Percentiles rank a stretch among this genome's conserved stretches.
Conservation (phyloP, 2,797 vertebrate genomes). For the Ptychobarbus kaznakovi region DNA sequence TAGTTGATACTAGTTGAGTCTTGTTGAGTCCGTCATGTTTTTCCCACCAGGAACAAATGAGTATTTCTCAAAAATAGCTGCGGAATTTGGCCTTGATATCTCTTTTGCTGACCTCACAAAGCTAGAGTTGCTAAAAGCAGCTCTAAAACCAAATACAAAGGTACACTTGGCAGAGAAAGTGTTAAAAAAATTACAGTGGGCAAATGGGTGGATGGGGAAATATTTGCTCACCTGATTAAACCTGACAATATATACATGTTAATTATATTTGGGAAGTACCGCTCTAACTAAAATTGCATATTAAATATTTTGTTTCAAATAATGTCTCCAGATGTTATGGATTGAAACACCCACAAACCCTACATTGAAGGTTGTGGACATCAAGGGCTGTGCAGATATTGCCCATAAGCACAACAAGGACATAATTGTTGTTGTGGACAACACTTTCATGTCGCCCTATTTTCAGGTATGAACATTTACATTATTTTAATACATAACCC, state of each 20-base stretch:
- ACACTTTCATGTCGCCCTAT: constrained; percentile 95
- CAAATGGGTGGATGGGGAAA: neutral
- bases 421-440: constrained; percentile 90
- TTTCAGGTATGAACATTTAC: constrained; percentile 84
- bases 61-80: constrained; percentile 84
- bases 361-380: constrained; percentile 88
- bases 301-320: neutral
- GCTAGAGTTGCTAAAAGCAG: constrained; percentile 78
- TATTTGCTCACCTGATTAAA: neutral
- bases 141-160: constrained; percentile 91
- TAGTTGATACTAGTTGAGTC: neutral
- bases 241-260: neutral
- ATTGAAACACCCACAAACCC: constrained; percentile 94
- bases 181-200: neutral
- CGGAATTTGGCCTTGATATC: constrained; percentile 79
- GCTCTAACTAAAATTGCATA: neutral
- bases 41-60: constrained; percentile 85
- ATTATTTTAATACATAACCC: neutral
- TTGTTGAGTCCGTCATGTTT: neutral
- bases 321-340: constrained; percentile 87
- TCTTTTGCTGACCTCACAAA: constrained; percentile 86
- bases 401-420: constrained; percentile 79
- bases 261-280: neutral
- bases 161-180: constrained; percentile 71
- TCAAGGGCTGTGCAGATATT: constrained; percentile 81